These are phyloP conservation scores for Cylas formicarius DNA, from an alignment of 1,140 invertebrate species.

Conservation along the genomic window DNA sequence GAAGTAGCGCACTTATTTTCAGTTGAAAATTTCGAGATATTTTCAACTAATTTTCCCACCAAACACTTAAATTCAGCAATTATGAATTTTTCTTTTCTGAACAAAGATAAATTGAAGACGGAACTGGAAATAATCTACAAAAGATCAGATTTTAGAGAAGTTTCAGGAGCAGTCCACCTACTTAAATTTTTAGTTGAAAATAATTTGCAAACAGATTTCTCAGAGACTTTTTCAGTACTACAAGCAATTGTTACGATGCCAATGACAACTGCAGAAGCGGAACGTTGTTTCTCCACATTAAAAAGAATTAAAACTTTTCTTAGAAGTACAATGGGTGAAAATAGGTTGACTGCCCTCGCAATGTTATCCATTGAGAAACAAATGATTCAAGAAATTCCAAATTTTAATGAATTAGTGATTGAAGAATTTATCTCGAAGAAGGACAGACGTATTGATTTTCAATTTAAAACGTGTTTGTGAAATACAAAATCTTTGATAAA, in stretches of 20 bases:
- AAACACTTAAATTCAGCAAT: constrained; percentile 7
- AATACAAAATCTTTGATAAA: too few species aligned
- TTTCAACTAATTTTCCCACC: constrained; percentile 11
- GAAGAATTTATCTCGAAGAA: constrained; percentile 26
- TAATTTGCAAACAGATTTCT: constrained; percentile 23
- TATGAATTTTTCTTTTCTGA: constrained; percentile 9
- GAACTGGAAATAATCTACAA: constrained; percentile 19
- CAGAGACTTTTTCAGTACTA: constrained; percentile 26
- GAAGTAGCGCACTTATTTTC: constrained; percentile 9
- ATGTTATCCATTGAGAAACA: constrained; percentile 28
- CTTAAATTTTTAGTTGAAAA: constrained; percentile 20
- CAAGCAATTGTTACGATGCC: constrained; percentile 27
- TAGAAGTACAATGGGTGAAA: constrained; percentile 27
- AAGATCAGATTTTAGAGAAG: constrained; percentile 16
- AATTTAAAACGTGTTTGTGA: too few species aligned
- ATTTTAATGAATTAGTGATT: constrained; percentile 31
- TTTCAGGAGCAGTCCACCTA: constrained; percentile 8
- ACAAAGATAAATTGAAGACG: constrained; percentile 14
- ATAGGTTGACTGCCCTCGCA: constrained; percentile 28
- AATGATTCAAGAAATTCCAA: constrained; percentile 19
- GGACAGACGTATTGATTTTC: constrained; percentile 16
- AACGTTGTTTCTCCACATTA: constrained; percentile 36
- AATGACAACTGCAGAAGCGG: constrained; percentile 31
- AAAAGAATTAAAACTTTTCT: constrained; percentile 38
- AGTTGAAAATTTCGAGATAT: constrained; percentile 13